Conservation (phyloP, 2,797 vertebrate genomes). For the Macropus fuliginosus region DNA sequence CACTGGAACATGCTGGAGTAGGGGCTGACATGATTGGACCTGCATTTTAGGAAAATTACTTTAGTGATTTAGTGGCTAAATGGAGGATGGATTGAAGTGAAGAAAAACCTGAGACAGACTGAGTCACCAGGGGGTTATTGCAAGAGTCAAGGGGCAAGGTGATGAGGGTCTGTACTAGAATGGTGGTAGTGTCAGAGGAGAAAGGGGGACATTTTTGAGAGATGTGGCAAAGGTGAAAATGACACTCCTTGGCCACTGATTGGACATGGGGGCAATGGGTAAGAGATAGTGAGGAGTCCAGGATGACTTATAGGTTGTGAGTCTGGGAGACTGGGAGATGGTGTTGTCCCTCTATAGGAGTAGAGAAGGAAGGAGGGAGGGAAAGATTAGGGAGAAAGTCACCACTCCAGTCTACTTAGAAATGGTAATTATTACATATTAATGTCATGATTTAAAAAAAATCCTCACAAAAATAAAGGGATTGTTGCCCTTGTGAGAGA, state of each 20-base stretch:
- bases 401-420: not conserved
- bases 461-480: not conserved
- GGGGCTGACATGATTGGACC: not conserved
- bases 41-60: not conserved
- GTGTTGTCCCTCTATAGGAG: not conserved
- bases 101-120: not conserved
- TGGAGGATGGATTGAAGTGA: not conserved
- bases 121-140: no score
- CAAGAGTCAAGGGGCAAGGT: not conserved
- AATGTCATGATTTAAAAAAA: not conserved
- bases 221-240: not conserved
- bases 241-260: not conserved
- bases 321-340: not conserved
- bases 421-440: not conserved
- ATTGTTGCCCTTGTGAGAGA: not conserved
- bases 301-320: not conserved
- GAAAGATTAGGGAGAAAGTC: not conserved
- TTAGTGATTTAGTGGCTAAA: not conserved
- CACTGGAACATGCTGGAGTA: not conserved
- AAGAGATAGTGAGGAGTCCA: not conserved
- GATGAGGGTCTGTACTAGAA: not conserved
- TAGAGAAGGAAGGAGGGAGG: not conserved
- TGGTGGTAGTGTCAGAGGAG: not conserved
- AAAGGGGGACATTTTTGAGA: not conserved
- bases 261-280: not conserved